phyloP scores from a whole-genome alignment of 2,797 vertebrate species.

The Argentina silus region DNA sequence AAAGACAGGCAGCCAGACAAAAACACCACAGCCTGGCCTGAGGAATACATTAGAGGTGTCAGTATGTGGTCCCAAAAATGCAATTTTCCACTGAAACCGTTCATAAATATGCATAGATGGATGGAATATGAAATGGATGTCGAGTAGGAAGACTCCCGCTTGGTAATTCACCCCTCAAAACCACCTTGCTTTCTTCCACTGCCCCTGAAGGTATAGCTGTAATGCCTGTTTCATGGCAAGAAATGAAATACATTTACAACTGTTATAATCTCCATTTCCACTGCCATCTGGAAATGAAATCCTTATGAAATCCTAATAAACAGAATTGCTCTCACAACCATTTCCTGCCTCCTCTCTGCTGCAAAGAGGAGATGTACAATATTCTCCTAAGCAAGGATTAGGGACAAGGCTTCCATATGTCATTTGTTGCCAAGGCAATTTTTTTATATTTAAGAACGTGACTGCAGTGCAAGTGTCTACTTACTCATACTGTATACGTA shows the following conservation, averaged over 20 bases:
- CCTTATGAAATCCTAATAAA: constrained; percentile 72
- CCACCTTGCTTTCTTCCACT: constrained; percentile 21
- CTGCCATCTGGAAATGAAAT: constrained; percentile 60
- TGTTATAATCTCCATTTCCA: constrained; percentile 77
- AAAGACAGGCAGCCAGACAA: constrained; percentile 16
- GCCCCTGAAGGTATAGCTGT: constrained; percentile 73
- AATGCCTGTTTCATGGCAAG: constrained; percentile 78
- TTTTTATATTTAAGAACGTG: constrained; percentile 26
- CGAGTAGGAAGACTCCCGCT: constrained; percentile 64
- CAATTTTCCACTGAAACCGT: constrained; percentile 77
- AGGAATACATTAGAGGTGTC: constrained; percentile 72
- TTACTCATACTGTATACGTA: not conserved
- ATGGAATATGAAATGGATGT: constrained; percentile 71
- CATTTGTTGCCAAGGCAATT: constrained; percentile 52
- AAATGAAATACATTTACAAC: constrained; percentile 80
- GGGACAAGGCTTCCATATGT: constrained; percentile 25
- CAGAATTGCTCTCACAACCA: constrained; percentile 35
- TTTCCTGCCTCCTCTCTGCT: constrained; percentile 38
- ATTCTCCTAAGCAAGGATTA: constrained; percentile 56
- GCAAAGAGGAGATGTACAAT: constrained; percentile 39
- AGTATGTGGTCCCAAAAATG: constrained; percentile 73
- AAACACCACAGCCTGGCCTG: constrained; percentile 47
- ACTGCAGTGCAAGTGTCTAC: constrained; percentile 7
- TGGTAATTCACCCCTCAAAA: not conserved
- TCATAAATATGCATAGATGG: constrained; percentile 83